phyloP scores from a whole-genome alignment of 1,140 invertebrate genomes.

The Drosophila nasuta region DNA sequence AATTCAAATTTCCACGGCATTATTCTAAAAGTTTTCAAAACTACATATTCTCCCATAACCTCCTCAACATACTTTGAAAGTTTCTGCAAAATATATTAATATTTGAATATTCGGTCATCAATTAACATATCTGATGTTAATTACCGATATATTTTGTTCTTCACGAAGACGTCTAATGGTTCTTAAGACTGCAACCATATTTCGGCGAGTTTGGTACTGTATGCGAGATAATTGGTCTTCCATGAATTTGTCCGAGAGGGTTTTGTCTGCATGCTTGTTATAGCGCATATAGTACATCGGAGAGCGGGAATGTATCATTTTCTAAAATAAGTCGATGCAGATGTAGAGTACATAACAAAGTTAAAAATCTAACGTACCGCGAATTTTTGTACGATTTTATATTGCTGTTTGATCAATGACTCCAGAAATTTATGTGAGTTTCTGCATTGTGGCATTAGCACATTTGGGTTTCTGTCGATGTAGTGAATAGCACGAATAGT shows the following conservation, averaged over 20 bases:
- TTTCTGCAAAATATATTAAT: conserved; percentile 37
- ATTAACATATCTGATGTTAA: not conserved
- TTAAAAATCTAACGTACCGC: conserved; percentile 34
- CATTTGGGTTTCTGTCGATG: conserved; percentile 49
- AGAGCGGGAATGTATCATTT: conserved; percentile 75
- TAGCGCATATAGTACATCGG: conserved; percentile 67
- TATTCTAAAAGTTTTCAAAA: conserved; percentile 69
- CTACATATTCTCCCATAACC: conserved; percentile 77
- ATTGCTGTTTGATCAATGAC: conserved; percentile 44
- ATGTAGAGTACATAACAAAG: no score
- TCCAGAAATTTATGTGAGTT: conserved; percentile 44
- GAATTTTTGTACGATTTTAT: conserved; percentile 57
- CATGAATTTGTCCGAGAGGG: conserved; percentile 49
- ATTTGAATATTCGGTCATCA: not conserved
- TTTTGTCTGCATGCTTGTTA: conserved; percentile 59
- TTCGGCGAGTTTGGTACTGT: conserved; percentile 75
- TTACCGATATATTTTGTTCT: conserved; percentile 61
- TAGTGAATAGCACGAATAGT: not conserved
- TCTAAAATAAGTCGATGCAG: conserved; percentile 35
- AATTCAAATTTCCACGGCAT: conserved; percentile 84
- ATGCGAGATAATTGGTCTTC: conserved; percentile 62
- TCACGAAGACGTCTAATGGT: conserved; percentile 54
- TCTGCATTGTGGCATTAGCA: conserved; percentile 64
- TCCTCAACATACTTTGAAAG: conserved; percentile 66
- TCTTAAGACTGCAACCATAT: conserved; percentile 63